phyloP scores from a whole-genome alignment of 2,797 vertebrate genomes.

The Rhadinocentrus ornatus region DNA sequence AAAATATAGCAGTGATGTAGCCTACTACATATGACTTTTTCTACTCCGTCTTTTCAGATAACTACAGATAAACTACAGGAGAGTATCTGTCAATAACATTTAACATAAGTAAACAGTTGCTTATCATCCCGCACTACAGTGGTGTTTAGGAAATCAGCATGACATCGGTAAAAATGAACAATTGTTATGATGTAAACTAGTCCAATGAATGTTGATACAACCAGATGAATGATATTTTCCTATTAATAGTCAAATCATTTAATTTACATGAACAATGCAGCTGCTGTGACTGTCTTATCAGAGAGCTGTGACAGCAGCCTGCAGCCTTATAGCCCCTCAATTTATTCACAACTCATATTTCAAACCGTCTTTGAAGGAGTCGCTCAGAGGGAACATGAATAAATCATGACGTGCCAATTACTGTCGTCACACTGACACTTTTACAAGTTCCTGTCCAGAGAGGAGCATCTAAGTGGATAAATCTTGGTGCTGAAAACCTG shows the following conservation, averaged over 20 bases:
- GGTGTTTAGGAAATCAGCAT: not conserved
- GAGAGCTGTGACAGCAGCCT: constrained; percentile 3
- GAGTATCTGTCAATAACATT: not conserved
- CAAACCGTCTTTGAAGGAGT: constrained; percentile 33
- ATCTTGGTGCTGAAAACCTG: not conserved
- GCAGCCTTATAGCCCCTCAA: constrained; percentile 5
- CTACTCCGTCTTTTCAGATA: not conserved
- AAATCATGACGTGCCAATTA: constrained; percentile 47
- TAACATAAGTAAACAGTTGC: not conserved
- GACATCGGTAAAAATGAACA: not conserved
- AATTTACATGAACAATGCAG: not conserved
- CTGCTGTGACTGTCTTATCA: constrained; percentile 6
- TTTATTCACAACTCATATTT: constrained; percentile 41
- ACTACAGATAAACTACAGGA: too few species aligned
- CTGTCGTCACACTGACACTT: constrained; percentile 16
- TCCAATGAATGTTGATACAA: not conserved
- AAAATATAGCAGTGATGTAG: too few species aligned
- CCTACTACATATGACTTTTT: too few species aligned
- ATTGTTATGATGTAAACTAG: not conserved
- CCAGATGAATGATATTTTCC: not conserved
- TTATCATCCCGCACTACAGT: not conserved
- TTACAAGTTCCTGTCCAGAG: constrained; percentile 27
- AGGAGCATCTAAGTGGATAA: constrained; percentile 19
- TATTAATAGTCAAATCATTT: not conserved
- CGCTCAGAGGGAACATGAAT: constrained; percentile 42